Base-by-base conservation (phyloP, 2,797 vertebrate genomes). In the Semaprochilodus insignis region DNA sequence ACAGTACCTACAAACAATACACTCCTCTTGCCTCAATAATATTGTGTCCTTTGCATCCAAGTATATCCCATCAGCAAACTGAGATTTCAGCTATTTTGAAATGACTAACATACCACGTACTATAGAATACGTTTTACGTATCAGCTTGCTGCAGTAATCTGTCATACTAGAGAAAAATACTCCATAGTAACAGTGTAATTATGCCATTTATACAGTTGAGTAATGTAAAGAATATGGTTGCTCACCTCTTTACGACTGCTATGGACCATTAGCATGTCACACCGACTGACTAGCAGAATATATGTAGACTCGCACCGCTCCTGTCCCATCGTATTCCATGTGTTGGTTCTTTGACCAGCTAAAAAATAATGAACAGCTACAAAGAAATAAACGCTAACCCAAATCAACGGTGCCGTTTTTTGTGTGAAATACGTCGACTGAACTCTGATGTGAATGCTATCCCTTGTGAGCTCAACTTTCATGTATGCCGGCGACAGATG, bases 401-500 rank as follows among this genome's bases (percentile, higher is more conserved):
- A 72, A 83, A 79, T 76, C 63, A 85, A 74, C 60, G 57, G 55
- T 52, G 40, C 69, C n/a, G 25, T 72, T 67, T 78, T 81, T 74
- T 63, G 86, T 78, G 76, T 77, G 34, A 84, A 78, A 78, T 80
- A 66, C 72, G 44, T 74, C 40, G 67, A 77, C 48, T 27, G 77
- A 82, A 84, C 67, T 72, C 81, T 74, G 75, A 86, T 82, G 60
- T 77, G 82, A 85, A 87, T 87, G 86, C 81, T 88, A 81, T 86
- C 90, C 91, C 90, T 84, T 90, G 85, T 88, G 86, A 91, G 89
- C 88, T 85, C 90, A 93, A 93, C 93, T 94, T 93, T 94, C 87
- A 93, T 93, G 90, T 93, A 91, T 90, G 88, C 90, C 90, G 90
- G 92, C 90, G 93, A 94, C 93, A 94, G 94, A 95, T 94, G 94